phyloP scores from a whole-genome alignment of 2,888 invertebrate species.

The Malthinus flaveolus region DNA sequence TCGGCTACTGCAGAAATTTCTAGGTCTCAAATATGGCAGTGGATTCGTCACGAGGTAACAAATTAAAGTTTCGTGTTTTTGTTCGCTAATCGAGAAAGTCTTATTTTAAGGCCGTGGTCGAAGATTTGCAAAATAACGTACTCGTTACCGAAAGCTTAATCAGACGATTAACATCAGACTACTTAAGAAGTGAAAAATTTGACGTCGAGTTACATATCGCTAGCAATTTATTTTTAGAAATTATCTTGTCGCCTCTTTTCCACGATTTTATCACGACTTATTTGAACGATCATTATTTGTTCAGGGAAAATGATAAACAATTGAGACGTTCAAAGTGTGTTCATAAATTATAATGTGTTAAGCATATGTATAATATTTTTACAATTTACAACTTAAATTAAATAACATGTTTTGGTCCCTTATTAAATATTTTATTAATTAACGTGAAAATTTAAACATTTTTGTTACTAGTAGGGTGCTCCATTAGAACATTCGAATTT shows the following conservation, averaged over 20 bases:
- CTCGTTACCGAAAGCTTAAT: slow-evolving; percentile 58
- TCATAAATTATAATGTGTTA: slow-evolving; percentile 8
- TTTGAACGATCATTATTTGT: slow-evolving; percentile 64
- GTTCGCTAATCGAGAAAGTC: neutral
- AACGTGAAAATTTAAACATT: no score
- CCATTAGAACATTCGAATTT: no score
- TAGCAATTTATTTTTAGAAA: slow-evolving; percentile 60
- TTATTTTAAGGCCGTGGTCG: slow-evolving; percentile 56
- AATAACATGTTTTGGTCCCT: no score
- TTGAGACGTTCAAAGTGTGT: neutral
- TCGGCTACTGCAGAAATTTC: slow-evolving; percentile 78
- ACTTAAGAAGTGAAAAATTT: slow-evolving; percentile 44
- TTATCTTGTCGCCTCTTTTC: slow-evolving; percentile 62
- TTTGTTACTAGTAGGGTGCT: no score
- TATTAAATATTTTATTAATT: neutral
- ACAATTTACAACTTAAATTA: neutral
- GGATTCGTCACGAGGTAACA: slow-evolving; percentile 65
- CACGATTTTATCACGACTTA: slow-evolving; percentile 70
- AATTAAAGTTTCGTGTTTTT: neutral
- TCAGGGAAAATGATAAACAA: slow-evolving; percentile 55
- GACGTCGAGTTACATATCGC: slow-evolving; percentile 34
- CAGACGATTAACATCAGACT: slow-evolving; percentile 54
- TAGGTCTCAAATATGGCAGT: slow-evolving; percentile 74
- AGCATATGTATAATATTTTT: neutral
- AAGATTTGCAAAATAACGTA: slow-evolving; percentile 49